Percentiles rank a stretch among this genome's conserved stretches.
Conservation (phyloP, 2,797 vertebrate species). For the Microtus californicus region DNA sequence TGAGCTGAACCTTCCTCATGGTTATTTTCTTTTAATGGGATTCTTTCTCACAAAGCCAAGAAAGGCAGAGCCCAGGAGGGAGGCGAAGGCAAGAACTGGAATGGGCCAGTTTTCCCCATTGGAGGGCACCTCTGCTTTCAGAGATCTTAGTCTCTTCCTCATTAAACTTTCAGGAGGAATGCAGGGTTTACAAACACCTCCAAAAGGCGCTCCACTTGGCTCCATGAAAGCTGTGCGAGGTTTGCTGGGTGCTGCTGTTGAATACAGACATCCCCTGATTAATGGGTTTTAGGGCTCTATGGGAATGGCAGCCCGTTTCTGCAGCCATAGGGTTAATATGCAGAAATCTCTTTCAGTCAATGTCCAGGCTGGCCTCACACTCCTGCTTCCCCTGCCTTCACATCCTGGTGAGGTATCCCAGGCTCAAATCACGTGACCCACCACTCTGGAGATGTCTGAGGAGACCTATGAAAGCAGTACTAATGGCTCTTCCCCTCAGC, state of each 20-base stretch:
- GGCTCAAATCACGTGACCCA: rapidly evolving
- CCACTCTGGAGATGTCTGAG: not conserved
- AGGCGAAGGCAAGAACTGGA: rapidly evolving
- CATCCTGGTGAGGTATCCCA: no score
- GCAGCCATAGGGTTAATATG: not conserved
- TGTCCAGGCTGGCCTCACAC: not conserved
- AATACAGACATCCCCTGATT: not conserved
- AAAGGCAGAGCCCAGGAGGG: rapidly evolving
- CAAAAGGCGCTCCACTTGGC: not conserved
- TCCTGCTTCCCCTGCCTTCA: not conserved
- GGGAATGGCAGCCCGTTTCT: not conserved
- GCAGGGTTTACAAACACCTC: not conserved
- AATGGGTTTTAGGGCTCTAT: rapidly evolving
- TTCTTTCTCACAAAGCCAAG: rapidly evolving
- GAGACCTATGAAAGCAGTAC: rapidly evolving
- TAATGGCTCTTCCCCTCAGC: rapidly evolving
- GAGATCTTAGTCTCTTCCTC: not conserved
- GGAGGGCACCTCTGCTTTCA: rapidly evolving
- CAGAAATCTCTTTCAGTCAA: not conserved
- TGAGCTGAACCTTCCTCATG: rapidly evolving
- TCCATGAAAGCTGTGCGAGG: not conserved
- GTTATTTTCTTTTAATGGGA: not conserved
- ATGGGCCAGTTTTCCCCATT: rapidly evolving
- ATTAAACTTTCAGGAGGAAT: not conserved
- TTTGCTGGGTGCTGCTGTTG: not conserved